Percentiles rank a stretch among this genome's conserved stretches.
Evolutionary conservation across 2,797 vertebrate species (phyloP).

Genomic region (Siniperca undulata): DNA sequence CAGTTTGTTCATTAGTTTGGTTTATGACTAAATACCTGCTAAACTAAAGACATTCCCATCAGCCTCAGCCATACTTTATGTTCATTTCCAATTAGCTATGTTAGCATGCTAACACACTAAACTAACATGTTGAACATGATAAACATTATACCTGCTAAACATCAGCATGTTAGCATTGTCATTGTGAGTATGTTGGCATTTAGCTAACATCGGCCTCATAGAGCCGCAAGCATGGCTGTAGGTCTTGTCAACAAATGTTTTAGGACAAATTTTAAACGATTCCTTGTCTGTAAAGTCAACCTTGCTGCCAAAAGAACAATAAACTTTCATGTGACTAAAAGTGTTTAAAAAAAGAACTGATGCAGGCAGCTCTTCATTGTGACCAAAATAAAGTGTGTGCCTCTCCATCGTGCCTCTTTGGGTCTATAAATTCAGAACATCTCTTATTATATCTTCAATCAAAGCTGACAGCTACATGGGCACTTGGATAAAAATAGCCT

Average conservation of each 20-base stretch:
- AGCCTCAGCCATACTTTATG: neutral
- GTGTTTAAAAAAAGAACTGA: conserved; percentile 7
- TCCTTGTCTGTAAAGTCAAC: neutral
- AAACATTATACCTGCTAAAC: neutral
- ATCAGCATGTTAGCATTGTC: neutral
- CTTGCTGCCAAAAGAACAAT: conserved; percentile 2
- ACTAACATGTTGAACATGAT: neutral
- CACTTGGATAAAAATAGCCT: conserved; percentile 73
- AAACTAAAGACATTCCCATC: neutral
- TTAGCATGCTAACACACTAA: neutral
- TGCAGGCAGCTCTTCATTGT: conserved; percentile 26
- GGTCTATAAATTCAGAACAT: conserved; percentile 49
- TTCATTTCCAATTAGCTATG: neutral
- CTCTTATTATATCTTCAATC: conserved; percentile 62
- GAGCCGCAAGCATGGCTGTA: neutral
- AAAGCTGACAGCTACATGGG: conserved; percentile 62
- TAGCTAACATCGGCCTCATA: neutral
- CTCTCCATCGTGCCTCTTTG: conserved; percentile 39
- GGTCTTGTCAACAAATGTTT: neutral
- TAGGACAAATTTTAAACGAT: neutral
- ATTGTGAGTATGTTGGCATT: neutral
- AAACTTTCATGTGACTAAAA: neutral
- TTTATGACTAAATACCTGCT: neutral
- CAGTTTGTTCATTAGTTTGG: neutral
- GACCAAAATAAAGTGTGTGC: conserved; percentile 36